phyloP scores from a whole-genome alignment of 1,140 invertebrate genomes.

The Antheraea pernyi region DNA sequence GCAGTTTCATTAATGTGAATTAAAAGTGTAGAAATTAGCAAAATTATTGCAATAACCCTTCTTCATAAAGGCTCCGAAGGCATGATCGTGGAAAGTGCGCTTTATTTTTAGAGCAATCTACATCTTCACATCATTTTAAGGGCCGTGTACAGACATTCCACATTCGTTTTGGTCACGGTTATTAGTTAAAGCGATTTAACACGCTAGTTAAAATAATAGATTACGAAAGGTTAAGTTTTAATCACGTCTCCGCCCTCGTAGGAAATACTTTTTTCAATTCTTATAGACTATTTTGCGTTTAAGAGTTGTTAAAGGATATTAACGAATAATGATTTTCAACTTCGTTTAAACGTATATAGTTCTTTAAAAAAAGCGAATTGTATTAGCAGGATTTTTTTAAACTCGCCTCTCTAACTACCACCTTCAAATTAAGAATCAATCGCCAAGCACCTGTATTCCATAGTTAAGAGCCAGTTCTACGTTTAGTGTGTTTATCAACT shows the following conservation, averaged over 20 bases:
- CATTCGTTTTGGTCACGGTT: slow-evolving; percentile 8
- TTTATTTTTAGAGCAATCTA: slow-evolving; percentile 2
- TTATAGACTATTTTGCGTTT: too few species aligned
- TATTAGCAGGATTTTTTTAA: too few species aligned
- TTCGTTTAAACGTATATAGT: too few species aligned
- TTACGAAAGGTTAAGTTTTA: not conserved
- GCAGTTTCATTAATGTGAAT: not conserved
- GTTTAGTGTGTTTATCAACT: too few species aligned
- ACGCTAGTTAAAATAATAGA: not conserved
- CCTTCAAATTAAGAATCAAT: too few species aligned
- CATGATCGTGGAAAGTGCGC: not conserved
- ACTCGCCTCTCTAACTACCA: too few species aligned
- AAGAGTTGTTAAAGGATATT: too few species aligned
- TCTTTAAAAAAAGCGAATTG: too few species aligned
- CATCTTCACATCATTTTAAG: slow-evolving; percentile 1
- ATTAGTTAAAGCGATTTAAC: slow-evolving; percentile 1
- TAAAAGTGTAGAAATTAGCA: not conserved
- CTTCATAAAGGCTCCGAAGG: not conserved
- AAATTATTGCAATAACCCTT: not conserved
- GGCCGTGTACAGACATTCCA: not conserved
- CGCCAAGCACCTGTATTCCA: too few species aligned
- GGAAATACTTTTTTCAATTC: not conserved
- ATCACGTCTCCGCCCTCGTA: not conserved
- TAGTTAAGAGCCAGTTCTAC: too few species aligned
- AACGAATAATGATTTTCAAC: too few species aligned